Base-by-base conservation (phyloP, 2,113 vertebrate genomes). In the Scomber colias region DNA sequence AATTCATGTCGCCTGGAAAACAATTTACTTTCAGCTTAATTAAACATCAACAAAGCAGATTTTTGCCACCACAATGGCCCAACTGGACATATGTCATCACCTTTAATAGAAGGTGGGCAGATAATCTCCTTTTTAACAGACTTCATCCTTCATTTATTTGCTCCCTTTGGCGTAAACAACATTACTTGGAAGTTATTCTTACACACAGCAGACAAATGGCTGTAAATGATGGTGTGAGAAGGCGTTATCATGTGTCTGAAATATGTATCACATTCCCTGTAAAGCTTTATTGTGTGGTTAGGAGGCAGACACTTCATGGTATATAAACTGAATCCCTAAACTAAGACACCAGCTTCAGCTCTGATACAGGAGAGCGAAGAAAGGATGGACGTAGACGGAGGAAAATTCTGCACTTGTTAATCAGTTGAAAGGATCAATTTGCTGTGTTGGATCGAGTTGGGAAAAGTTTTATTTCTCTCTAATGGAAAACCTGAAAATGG, bases 221-320 rank as follows among this genome's bases (percentile, higher is more conserved):
- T 81, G 3, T 75, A 70, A 77, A 75, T 77, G 63, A 46, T 62
- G 81, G 78, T 24, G 75, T n/a, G 24, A 44, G 71, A 21, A 77
- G 84, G 75, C 53, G 66, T 79, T 65, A 79, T 66, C 44, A 9
- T 49, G 72, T 19, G 71, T 85, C 50, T 77, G 62, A 81, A 83
- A 86, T 79, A 88, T 82, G 72, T 73, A 60, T 77, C 70, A 79
- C 89, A 92, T 92, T 93, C 91, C 84, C 79, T 48, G 19, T 84
- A 63, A 84, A 81, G 64, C 76, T 81, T 85, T 67, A 81, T 86
- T 57, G 54, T 81, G 83, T 57, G 86, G 90, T 85, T 84, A 79
- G 65, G 59, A 77, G 75, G 70, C 72, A 69, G 70, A 73, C 76
- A 66, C 55, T 64, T 30, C 17, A 44, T 54, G 65, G 84, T 93